Evolutionary conservation across 1,140 invertebrate species (phyloP).

Genomic region (Coelopa frigida): DNA sequence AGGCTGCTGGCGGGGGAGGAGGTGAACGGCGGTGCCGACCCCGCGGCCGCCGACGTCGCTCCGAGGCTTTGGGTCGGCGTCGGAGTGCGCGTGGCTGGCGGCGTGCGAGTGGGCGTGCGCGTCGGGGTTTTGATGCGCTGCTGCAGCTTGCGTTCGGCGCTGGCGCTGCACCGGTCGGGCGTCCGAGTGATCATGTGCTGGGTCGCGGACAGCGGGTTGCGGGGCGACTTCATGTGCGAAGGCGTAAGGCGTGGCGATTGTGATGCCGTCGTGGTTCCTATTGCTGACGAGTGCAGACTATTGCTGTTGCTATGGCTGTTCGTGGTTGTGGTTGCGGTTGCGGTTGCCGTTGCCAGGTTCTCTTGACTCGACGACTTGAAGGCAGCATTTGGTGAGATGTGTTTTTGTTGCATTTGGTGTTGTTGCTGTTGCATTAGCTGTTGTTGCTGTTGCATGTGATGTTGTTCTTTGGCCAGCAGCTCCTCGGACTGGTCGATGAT

Average conservation of each 20-base stretch:
- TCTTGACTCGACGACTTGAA: slow-evolving; percentile 8
- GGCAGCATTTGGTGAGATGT: slow-evolving; percentile 13
- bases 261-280: slow-evolving; percentile 1
- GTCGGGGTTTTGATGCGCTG: slow-evolving; percentile 20
- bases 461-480: slow-evolving; percentile 22
- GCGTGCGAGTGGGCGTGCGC: slow-evolving; percentile 17
- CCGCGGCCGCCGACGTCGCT: not conserved
- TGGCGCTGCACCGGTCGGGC: slow-evolving; percentile 10
- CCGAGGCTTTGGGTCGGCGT: slow-evolving; percentile 10
- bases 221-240: slow-evolving; percentile 13
- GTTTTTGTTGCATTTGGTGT: slow-evolving; percentile 15
- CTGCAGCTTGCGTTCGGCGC: slow-evolving; percentile 15
- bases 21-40: not conserved
- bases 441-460: slow-evolving; percentile 9
- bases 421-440: slow-evolving; percentile 6
- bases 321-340: not conserved
- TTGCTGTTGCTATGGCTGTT: not conserved
- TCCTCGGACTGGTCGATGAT: slow-evolving; percentile 41
- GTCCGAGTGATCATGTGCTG: slow-evolving; percentile 9
- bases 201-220: slow-evolving; percentile 3
- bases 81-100: slow-evolving; percentile 18
- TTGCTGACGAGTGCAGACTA: not conserved
- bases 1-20: slow-evolving; percentile 29
- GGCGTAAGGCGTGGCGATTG: slow-evolving; percentile 21
- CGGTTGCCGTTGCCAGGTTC: not conserved